A percentile compares a stretch with the other conserved stretches of the same genome.
phyloP scores from a whole-genome alignment of 1,140 invertebrate species.

The Drosophila biarmipes region DNA sequence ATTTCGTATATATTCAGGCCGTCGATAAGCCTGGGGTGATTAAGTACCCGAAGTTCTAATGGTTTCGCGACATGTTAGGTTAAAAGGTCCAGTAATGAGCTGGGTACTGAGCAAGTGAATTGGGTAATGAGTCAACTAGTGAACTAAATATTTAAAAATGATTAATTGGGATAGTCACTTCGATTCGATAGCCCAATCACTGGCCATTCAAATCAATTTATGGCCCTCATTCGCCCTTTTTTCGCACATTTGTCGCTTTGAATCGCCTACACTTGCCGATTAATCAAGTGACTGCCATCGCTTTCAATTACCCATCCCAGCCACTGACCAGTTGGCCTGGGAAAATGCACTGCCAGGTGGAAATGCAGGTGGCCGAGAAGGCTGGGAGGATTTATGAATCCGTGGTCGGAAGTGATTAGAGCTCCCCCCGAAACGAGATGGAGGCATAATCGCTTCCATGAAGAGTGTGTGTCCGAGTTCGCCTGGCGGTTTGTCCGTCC shows the following conservation, averaged over 20 bases:
- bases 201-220: slow-evolving; percentile 25
- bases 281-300: slow-evolving; percentile 26
- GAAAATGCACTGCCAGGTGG: slow-evolving; percentile 20
- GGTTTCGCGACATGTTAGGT: neutral
- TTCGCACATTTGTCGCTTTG: slow-evolving; percentile 40
- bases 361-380: neutral
- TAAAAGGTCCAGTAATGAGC: too few species aligned
- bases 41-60: neutral
- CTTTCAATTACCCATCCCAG: slow-evolving; percentile 41
- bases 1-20: neutral
- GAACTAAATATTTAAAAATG: neutral
- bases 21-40: slow-evolving; percentile 2
- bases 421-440: neutral
- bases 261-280: slow-evolving; percentile 41
- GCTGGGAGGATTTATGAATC: slow-evolving; percentile 61
- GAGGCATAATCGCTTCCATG: neutral
- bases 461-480: slow-evolving; percentile 35
- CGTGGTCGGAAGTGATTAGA: slow-evolving; percentile 74
- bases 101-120: too few species aligned
- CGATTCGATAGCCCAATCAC: slow-evolving; percentile 10
- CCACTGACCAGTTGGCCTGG: slow-evolving; percentile 37
- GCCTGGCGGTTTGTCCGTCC: slow-evolving; percentile 15
- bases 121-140: too few species aligned
- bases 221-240: slow-evolving; percentile 1
- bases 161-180: neutral